Base-by-base conservation (phyloP, 1,140 invertebrate species). In the Trichogramma pretiosum region DNA sequence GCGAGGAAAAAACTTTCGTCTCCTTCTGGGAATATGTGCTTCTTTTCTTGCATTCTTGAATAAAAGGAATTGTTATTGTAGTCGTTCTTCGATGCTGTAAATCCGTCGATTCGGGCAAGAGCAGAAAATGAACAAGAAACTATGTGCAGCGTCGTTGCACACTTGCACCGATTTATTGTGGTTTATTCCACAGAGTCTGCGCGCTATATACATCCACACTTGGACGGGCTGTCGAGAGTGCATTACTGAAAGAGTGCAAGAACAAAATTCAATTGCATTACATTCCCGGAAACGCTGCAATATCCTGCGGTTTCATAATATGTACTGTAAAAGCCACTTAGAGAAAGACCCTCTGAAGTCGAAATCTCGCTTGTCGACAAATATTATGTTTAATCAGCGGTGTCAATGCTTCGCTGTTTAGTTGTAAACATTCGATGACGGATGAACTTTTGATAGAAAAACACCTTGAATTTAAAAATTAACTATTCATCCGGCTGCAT, bases 301-400 rank as follows among this genome's bases (percentile, higher is more conserved):
- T 33, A 38, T n/a, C 41, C 14, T 24, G 36, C 22, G 24, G 36
- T 38, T 50, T 50, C 35, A 40, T 36, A 45, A 45, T 50, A 45
- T 40, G n/a, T n/a, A 35, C 42, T 43, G 39, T 11, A 30, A 44
- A 30, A 34, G 16, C n/a, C 24, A 28, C 24, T 28, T 28, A 11
- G 24, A 7, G 5, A 7, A 28, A 5, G 5, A 11, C 24, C 24
- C 5, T n/a, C n/a, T n/a, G n/a, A n/a, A n/a, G n/a, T n/a, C n/a
- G n/a, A n/a, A n/a, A n/a, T n/a, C n/a, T 7, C 24, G 24, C 24
- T 28, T 11, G 5, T 28, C 24, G 11, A 7, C 24, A 28, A 28
- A 7, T 28, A 28, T 28, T 7, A 7, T 11, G 24, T 11, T 7
- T 11, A 28, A 5, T 11, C 24, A 28, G 11, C 24, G 11, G 24